Evolutionary conservation across 2,797 vertebrate species (phyloP), one percentile per base, ranked within the genome.

Genomic region (Gambelia wislizenii): DNA sequence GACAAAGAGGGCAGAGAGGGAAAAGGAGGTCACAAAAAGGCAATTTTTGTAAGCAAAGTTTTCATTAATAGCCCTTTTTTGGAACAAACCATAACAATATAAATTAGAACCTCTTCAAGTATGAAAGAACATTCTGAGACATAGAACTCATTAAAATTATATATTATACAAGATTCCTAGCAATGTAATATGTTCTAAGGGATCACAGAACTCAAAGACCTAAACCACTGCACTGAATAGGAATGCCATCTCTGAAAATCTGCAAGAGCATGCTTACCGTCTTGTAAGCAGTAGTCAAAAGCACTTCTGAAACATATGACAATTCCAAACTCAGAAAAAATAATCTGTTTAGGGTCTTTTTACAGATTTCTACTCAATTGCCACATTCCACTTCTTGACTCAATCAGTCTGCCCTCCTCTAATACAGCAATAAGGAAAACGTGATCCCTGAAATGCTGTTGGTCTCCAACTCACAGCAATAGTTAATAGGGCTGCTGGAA

Each of bases 41-140:
- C 14, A 9, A 47, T 13, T 42, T 64, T 64, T 54, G 13, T 77
- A 84, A 90, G 33, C 64, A 59, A 33, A 1, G 42, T 36, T 76
- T 20, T 61, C 9, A 56, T 86, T 61, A 52, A 79, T 22, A 78
- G 13, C 36, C 30, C n/a, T 39, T 72, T 42, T 27, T 27, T 75
- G 30, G n/a, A 33, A 59, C n/a, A 64, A 52, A 33, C 6, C 42
- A 64, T 22, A 4, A 36, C 30, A 89, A 52, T 25, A 64, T 12
- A 81, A 56, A 44, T 5, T 36, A 39, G 0, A 49, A 83, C 72
- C 14, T 25, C n/a, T 0, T 64, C 0, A 0, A 56, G 52, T 14
- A 49, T 76, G 42, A 75, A 80, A 64, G 33, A 74, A 69, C 76
- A 74, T 64, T 74, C 52, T 25, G 47, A 75, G 14, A 56, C 1